Evolutionary conservation across 2,888 invertebrate genomes (phyloP).

Genomic region (Pachliopta kotzebuea): DNA sequence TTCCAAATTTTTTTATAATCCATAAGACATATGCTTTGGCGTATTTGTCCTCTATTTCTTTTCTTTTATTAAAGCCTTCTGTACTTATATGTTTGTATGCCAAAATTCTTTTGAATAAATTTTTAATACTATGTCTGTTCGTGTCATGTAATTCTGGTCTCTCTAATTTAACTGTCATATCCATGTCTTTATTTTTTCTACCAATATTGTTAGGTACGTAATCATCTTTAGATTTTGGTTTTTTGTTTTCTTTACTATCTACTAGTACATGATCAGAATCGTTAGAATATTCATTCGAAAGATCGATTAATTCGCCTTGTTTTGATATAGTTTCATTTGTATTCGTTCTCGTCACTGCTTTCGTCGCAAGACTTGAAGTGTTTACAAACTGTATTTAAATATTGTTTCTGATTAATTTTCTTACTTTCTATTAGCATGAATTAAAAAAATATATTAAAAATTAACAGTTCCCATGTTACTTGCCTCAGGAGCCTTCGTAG

Average conservation of each 20-base stretch:
- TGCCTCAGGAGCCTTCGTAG: constrained; percentile 12
- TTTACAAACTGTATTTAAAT: constrained; percentile 1
- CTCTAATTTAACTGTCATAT: not conserved
- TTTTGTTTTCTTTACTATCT: not conserved
- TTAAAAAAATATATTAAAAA: not conserved
- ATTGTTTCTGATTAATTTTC: not conserved
- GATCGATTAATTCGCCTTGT: constrained; percentile 7
- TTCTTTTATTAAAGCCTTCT: not conserved
- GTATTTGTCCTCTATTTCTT: constrained; percentile 6
- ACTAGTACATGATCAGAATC: not conserved
- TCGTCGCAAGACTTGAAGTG: not conserved
- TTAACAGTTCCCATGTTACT: not conserved
- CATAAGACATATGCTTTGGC: constrained; percentile 3
- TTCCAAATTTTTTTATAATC: not conserved
- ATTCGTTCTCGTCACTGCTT: not conserved
- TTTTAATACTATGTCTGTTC: constrained; percentile 9
- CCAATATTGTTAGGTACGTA: not conserved
- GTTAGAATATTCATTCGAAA: not conserved
- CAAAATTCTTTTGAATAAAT: constrained; percentile 21
- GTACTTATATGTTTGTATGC: constrained; percentile 8
- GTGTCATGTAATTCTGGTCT: not conserved
- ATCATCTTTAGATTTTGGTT: not conserved
- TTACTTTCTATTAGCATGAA: not conserved
- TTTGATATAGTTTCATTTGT: constrained; percentile 7
- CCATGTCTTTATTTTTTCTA: not conserved